Percentiles rank a stretch among this genome's conserved stretches.
Evolutionary conservation across 2,888 invertebrate species (phyloP).

Genomic region (Meandrusa payeni): DNA sequence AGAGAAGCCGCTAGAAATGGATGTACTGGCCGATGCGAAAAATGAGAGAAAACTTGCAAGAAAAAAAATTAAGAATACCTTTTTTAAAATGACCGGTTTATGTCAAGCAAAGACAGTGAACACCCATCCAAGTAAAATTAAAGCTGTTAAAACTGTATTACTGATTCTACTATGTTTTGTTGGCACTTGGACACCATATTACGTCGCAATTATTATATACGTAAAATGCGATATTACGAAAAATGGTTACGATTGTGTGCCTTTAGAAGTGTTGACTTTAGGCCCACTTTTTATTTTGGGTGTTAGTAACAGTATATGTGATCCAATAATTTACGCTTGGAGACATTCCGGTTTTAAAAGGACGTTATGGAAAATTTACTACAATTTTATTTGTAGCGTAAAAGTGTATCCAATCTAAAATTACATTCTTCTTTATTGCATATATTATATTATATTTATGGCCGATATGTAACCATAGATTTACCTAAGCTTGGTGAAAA

Average conservation of each 20-base stretch:
- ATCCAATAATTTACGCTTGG: constrained; percentile 83
- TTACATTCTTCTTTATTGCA: no score
- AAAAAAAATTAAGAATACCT: constrained; percentile 29
- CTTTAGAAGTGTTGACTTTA: constrained; percentile 72
- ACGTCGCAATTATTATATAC: constrained; percentile 73
- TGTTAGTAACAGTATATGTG: constrained; percentile 76
- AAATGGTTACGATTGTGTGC: constrained; percentile 63
- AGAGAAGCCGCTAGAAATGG: constrained; percentile 30
- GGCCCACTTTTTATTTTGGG: constrained; percentile 80
- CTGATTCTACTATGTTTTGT: constrained; percentile 79
- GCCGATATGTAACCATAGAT: no score
- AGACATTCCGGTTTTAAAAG: constrained; percentile 82
- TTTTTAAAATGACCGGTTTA: constrained; percentile 34
- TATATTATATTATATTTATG: no score
- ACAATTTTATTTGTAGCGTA: constrained; percentile 40
- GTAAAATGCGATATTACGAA: constrained; percentile 65
- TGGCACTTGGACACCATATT: constrained; percentile 81
- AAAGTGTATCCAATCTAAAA: constrained; percentile 10
- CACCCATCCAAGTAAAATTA: constrained; percentile 69
- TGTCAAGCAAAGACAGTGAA: constrained; percentile 31
- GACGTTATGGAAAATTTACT: constrained; percentile 58
- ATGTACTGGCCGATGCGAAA: constrained; percentile 31
- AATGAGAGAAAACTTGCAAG: constrained; percentile 27
- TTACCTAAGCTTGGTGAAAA: no score
- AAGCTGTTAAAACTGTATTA: constrained; percentile 81